These are phyloP conservation scores for Drosophila pseudoobscura DNA, from an alignment of 1,140 invertebrate genomes.

Conservation along the genomic window DNA sequence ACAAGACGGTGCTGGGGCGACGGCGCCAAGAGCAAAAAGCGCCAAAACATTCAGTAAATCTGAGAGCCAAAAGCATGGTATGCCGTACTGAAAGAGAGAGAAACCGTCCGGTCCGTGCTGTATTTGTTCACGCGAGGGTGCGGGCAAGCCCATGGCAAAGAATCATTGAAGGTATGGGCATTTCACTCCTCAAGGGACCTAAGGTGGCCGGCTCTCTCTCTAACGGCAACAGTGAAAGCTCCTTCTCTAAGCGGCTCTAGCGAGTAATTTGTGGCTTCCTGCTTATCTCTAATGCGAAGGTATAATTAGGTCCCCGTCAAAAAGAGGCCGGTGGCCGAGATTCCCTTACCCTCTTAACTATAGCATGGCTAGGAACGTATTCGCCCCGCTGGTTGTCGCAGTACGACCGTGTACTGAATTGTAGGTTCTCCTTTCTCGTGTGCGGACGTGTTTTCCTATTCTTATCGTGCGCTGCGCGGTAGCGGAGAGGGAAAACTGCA, in stretches of 20 bases:
- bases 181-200: too few relatives aligned
- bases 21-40: slow-evolving; percentile 56
- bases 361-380: neutral
- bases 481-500: slow-evolving; percentile 42
- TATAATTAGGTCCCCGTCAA: too few relatives aligned
- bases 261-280: too few relatives aligned
- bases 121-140: slow-evolving; percentile 19
- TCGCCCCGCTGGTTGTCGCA: slow-evolving; percentile 32
- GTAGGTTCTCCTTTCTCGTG: slow-evolving; percentile 75
- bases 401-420: slow-evolving; percentile 62
- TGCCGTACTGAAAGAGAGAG: neutral
- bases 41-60: neutral
- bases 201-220: too few relatives aligned
- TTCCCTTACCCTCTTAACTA: too few relatives aligned
- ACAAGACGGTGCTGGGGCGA: slow-evolving; percentile 44
- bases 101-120: neutral
- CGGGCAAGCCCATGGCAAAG: slow-evolving; percentile 7
- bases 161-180: too few relatives aligned
- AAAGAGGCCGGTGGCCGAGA: too few relatives aligned
- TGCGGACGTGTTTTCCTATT: slow-evolving; percentile 73
- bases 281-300: too few relatives aligned
- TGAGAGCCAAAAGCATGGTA: slow-evolving; percentile 13
- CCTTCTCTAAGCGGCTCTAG: too few relatives aligned
- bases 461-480: slow-evolving; percentile 16
- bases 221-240: too few relatives aligned